Evolutionary conservation across 2,888 invertebrate genomes (phyloP).

Genomic region (Tiliacea citrago): DNA sequence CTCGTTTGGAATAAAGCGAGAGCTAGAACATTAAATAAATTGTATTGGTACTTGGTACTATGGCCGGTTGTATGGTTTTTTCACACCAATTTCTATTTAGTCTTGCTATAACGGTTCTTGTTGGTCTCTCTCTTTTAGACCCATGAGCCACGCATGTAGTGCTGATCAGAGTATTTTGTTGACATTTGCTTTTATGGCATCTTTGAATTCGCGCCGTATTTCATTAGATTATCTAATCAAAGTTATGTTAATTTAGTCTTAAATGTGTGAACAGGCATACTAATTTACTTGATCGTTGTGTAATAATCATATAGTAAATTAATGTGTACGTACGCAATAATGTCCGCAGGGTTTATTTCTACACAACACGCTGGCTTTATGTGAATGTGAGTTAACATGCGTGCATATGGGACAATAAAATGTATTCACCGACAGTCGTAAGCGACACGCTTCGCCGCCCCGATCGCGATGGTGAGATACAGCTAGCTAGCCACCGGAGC

Average conservation of each 20-base stretch:
- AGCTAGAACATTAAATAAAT: slow-evolving; percentile 69
- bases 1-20: slow-evolving; percentile 76
- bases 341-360: slow-evolving; percentile 45
- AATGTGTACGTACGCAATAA: slow-evolving; percentile 45
- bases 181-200: background rate
- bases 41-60: slow-evolving; percentile 53
- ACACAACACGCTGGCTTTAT: slow-evolving; percentile 51
- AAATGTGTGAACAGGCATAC: slow-evolving; percentile 2
- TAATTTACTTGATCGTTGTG: slow-evolving; percentile 21
- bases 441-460: slow-evolving; percentile 85
- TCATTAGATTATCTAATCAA: slow-evolving; percentile 12
- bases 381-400: slow-evolving; percentile 73
- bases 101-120: background rate
- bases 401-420: slow-evolving; percentile 84
- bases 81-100: slow-evolving; percentile 44
- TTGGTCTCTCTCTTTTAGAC: slow-evolving; percentile 18
- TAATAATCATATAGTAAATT: slow-evolving; percentile 35
- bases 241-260: background rate
- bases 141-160: background rate
- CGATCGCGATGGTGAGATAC: slow-evolving; percentile 82
- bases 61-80: slow-evolving; percentile 45
- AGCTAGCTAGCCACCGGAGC: slow-evolving; percentile 77
- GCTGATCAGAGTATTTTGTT: slow-evolving; percentile 10
- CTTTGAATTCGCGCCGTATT: slow-evolving; percentile 4
- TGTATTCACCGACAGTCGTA: slow-evolving; percentile 84